Percentiles rank a stretch among this genome's conserved stretches.
phyloP scores from a whole-genome alignment of 2,797 vertebrate genomes.

The Chaunax sp. region DNA sequence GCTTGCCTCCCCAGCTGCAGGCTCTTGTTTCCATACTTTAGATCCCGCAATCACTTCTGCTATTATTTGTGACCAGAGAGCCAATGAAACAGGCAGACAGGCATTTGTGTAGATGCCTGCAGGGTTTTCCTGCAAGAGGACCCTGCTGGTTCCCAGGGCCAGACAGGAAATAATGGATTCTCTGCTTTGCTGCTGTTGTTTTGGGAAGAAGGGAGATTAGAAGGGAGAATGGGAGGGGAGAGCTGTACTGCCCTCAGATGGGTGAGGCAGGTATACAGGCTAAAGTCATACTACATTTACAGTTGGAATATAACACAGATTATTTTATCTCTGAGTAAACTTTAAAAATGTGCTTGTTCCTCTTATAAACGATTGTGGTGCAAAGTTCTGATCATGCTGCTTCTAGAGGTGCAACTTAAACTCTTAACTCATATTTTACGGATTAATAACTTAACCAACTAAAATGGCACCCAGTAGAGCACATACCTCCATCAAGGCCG shows the following conservation, averaged over 20 bases:
- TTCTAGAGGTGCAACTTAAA: no score
- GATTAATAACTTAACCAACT: no score
- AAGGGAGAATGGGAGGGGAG: neutral
- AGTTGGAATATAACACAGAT: neutral
- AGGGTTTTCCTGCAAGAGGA: conserved; percentile 51
- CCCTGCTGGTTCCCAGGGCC: conserved; percentile 51
- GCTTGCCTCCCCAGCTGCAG: conserved; percentile 61
- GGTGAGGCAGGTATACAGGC: neutral
- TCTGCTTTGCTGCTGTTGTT: conserved; percentile 50
- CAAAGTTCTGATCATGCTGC: no score
- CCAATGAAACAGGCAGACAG: conserved; percentile 64
- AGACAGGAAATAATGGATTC: conserved; percentile 65
- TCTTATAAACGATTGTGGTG: no score
- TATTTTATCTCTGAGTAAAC: no score
- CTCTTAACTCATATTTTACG: no score
- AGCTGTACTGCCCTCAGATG: conserved; percentile 3
- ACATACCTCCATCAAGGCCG: no score
- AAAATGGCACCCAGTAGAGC: no score
- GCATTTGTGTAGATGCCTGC: conserved; percentile 63
- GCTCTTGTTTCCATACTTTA: conserved; percentile 62
- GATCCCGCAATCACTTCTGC: conserved; percentile 49
- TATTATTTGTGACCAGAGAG: conserved; percentile 65
- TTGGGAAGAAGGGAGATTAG: conserved; percentile 27
- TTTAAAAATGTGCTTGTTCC: neutral
- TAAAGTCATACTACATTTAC: neutral